These are phyloP conservation scores for Stictonetta naevosa DNA, from an alignment of 2,113 vertebrate genomes.

Conservation along the genomic window DNA sequence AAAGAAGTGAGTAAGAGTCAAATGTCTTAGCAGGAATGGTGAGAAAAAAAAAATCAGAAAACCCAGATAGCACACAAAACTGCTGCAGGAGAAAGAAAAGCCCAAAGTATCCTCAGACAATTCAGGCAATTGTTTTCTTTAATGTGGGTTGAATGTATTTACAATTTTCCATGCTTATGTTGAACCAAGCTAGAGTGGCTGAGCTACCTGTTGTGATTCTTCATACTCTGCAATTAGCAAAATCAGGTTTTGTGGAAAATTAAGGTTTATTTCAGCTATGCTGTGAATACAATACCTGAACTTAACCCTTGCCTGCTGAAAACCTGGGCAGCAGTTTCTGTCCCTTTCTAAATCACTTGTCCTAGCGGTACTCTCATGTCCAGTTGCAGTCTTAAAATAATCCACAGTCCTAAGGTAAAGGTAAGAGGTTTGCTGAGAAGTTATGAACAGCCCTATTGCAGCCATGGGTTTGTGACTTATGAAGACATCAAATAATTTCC, in stretches of 20 bases:
- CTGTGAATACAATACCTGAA: background rate
- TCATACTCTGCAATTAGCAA: background rate
- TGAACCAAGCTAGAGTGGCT: background rate
- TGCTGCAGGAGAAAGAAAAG: background rate
- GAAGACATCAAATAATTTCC: background rate
- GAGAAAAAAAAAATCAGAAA: background rate
- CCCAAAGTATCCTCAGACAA: background rate
- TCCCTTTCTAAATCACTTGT: background rate
- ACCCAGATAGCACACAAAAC: background rate
- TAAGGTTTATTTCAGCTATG: background rate
- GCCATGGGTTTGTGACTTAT: background rate
- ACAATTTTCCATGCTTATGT: background rate
- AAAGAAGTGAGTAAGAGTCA: background rate
- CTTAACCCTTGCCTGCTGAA: background rate
- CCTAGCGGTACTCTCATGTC: background rate
- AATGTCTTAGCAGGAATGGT: background rate
- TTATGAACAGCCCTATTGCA: background rate
- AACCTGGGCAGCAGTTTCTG: background rate
- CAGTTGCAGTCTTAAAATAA: background rate
- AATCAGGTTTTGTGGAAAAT: background rate
- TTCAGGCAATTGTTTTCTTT: background rate
- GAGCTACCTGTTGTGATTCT: background rate
- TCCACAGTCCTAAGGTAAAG: background rate
- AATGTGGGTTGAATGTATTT: background rate
- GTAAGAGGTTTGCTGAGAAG: background rate